phyloP scores from a whole-genome alignment of 2,888 invertebrate genomes.

The Leptinotarsa peninsularis region DNA sequence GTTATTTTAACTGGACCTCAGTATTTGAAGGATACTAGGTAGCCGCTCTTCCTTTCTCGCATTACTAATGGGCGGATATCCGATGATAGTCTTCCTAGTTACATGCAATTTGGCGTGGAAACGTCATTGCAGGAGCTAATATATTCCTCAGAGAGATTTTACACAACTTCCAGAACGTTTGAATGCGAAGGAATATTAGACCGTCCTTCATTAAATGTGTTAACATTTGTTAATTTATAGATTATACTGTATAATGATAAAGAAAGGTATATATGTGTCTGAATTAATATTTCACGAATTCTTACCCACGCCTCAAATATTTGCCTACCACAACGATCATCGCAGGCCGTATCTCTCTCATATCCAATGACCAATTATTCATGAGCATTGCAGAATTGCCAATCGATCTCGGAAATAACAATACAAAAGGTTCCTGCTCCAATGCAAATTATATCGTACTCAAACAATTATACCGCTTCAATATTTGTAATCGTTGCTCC shows the following conservation, averaged over 20 bases:
- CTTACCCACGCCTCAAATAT: too few species aligned
- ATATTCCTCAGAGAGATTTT: slow-evolving; percentile 30
- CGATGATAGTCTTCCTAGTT: slow-evolving; percentile 24
- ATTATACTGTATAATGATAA: too few species aligned
- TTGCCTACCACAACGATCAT: background rate
- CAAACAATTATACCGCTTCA: slow-evolving; percentile 9
- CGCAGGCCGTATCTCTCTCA: background rate
- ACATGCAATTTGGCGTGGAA: slow-evolving; percentile 17
- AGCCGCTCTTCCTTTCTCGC: background rate
- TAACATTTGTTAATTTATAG: too few species aligned
- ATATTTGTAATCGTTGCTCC: background rate
- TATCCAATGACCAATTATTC: background rate
- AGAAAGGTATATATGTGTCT: too few species aligned
- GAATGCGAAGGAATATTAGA: slow-evolving; percentile 2
- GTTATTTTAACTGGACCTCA: too few species aligned
- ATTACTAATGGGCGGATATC: slow-evolving; percentile 23
- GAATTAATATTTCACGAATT: too few species aligned
- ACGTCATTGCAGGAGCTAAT: slow-evolving; percentile 28
- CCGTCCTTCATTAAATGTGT: background rate
- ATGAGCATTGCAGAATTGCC: background rate
- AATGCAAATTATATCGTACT: background rate
- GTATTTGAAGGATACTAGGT: background rate
- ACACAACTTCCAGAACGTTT: slow-evolving; percentile 10
- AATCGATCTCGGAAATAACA: background rate
- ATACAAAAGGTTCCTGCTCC: background rate